phyloP scores from a whole-genome alignment of 2,888 invertebrate species.

The Luperina nickerlii region DNA sequence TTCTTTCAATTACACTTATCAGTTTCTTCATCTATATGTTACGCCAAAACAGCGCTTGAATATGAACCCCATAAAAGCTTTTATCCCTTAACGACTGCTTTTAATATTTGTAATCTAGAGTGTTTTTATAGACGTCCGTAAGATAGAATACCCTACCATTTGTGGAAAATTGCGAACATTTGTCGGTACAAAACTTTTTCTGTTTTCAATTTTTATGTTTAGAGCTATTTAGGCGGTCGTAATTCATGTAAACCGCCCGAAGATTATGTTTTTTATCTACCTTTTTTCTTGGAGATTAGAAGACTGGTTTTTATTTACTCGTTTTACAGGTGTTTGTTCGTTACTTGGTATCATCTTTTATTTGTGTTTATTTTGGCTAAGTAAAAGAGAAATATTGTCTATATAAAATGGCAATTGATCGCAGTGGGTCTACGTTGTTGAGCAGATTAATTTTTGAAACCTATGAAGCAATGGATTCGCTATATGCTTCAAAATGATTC shows the following conservation, averaged over 20 bases:
- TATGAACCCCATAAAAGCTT: slow-evolving; percentile 53
- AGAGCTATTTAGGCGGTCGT: slow-evolving; percentile 41
- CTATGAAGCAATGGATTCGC: background rate
- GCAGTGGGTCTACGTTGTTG: background rate
- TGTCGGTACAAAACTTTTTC: slow-evolving; percentile 69
- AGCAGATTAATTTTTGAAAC: background rate
- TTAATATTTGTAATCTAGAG: slow-evolving; percentile 77
- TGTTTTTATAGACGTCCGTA: slow-evolving; percentile 75
- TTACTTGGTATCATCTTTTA: background rate
- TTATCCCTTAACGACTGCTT: slow-evolving; percentile 55
- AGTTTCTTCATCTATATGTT: slow-evolving; percentile 17
- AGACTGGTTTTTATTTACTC: background rate
- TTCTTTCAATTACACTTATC: slow-evolving; percentile 14
- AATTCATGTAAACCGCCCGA: slow-evolving; percentile 38
- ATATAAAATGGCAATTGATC: background rate
- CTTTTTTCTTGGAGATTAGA: slow-evolving; percentile 21
- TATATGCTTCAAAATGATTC: background rate
- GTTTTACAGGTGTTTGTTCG: background rate
- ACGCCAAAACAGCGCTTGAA: slow-evolving; percentile 24
- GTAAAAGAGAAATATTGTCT: background rate
- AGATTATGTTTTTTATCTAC: slow-evolving; percentile 45
- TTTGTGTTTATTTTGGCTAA: background rate
- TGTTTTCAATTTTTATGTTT: slow-evolving; percentile 61
- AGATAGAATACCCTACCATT: slow-evolving; percentile 75
- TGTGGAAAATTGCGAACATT: slow-evolving; percentile 74